Conservation (phyloP, 2,113 vertebrate genomes). For the Mellivora capensis region DNA sequence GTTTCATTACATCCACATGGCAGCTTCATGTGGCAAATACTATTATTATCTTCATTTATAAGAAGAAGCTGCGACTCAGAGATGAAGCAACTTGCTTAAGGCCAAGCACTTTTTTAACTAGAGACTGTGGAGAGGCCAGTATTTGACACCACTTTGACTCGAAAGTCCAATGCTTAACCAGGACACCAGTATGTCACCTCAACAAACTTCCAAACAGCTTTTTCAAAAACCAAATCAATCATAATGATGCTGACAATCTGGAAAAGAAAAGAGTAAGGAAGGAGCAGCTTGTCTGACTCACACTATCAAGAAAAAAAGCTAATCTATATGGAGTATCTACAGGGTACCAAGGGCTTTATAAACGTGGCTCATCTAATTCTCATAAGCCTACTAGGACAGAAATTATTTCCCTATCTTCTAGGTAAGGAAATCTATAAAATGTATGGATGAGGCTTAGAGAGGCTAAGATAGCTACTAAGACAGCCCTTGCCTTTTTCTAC, state of each 20-base stretch:
- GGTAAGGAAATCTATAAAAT: not conserved
- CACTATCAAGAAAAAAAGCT: not conserved
- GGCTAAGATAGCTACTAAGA: not conserved
- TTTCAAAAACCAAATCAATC: not conserved
- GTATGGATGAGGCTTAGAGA: not conserved
- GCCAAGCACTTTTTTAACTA: slow-evolving; percentile 8
- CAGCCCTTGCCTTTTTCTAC: slow-evolving; percentile 15
- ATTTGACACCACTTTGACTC: not conserved
- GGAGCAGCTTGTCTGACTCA: not conserved
- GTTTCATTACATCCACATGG: slow-evolving; percentile 47
- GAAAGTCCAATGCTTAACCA: not conserved
- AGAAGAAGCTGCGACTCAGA: not conserved
- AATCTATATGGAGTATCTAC: not conserved
- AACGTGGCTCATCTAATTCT: not conserved
- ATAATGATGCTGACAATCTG: not conserved
- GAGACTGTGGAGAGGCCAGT: not conserved
- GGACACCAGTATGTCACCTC: not conserved
- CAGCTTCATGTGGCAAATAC: not conserved
- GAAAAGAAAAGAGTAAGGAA: not conserved
- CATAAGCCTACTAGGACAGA: not conserved
- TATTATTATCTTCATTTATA: not conserved
- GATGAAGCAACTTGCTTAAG: not conserved
- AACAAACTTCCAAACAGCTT: slow-evolving; percentile 4
- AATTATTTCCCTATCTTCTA: slow-evolving; percentile 16
- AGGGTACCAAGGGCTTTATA: not conserved